Percentiles rank a stretch among this genome's conserved stretches.
phyloP scores from a whole-genome alignment of 1,140 invertebrate species.

The Anthonomus grandis region DNA sequence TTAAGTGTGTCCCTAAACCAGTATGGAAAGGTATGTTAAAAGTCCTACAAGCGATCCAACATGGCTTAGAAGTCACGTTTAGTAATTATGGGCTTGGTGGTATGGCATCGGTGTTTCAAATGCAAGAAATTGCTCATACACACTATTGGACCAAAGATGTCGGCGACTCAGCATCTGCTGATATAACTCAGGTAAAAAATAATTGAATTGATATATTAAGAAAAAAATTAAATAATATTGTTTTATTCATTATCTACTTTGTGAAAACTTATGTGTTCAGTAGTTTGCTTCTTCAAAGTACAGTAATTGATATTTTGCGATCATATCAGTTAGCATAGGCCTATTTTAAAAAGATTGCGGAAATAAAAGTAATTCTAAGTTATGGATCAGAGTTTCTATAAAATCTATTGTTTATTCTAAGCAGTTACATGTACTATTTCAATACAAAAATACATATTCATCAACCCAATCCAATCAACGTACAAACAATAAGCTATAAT shows the following conservation, averaged over 20 bases:
- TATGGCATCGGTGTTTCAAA: conserved; percentile 94
- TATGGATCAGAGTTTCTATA: background rate
- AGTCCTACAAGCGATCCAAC: conserved; percentile 81
- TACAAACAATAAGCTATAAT: too few relatives aligned
- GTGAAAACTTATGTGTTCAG: too few relatives aligned
- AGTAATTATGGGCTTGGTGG: conserved; percentile 92
- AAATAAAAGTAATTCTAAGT: background rate
- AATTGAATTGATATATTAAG: background rate
- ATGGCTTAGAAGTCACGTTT: conserved; percentile 90
- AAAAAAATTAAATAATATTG: background rate
- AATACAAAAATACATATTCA: too few relatives aligned
- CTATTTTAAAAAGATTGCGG: background rate
- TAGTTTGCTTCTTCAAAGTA: too few relatives aligned
- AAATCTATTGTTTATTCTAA: too few relatives aligned
- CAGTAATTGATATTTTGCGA: background rate
- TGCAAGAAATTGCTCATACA: conserved; percentile 97
- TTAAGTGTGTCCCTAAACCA: conserved; percentile 77
- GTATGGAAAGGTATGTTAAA: conserved; percentile 98
- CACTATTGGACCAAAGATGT: conserved; percentile 95
- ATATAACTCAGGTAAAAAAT: conserved; percentile 39
- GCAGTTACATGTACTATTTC: too few relatives aligned
- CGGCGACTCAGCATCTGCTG: conserved; percentile 49
- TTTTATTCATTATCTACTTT: too few relatives aligned
- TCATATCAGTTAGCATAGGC: background rate
- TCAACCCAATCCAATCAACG: too few relatives aligned